Conservation (phyloP, 2,797 vertebrate species). For the Pseudopleuronectes americanus region DNA sequence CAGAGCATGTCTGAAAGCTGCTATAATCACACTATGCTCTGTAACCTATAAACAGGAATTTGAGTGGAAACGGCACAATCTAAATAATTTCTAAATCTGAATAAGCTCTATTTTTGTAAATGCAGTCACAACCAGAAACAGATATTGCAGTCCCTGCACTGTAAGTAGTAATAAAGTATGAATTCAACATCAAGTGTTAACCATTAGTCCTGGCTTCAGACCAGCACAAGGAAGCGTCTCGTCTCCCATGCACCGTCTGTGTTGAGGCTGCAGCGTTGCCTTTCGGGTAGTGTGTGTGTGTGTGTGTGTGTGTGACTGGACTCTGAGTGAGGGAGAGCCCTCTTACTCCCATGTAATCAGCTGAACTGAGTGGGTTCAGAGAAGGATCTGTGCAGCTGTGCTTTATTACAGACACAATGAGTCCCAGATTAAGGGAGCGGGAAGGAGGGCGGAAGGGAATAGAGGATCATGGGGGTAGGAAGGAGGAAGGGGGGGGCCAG, state of each 20-base stretch:
- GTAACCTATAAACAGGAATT: too few species aligned
- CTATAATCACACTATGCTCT: too few species aligned
- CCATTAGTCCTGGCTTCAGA: conserved; percentile 62
- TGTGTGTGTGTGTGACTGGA: conserved; percentile 50
- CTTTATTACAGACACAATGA: conserved; percentile 85
- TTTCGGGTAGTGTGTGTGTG: conserved; percentile 42
- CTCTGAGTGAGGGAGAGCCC: conserved; percentile 52
- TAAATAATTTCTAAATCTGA: too few species aligned
- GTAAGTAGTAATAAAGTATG: conserved; percentile 23
- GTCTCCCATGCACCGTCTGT: conserved; percentile 57
- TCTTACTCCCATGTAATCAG: conserved; percentile 75
- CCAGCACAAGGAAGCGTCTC: conserved; percentile 50
- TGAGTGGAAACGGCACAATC: too few species aligned
- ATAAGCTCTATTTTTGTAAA: too few species aligned
- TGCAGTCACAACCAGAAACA: conserved; percentile 2
- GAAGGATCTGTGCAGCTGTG: conserved; percentile 80
- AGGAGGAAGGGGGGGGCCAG: conserved; percentile 8
- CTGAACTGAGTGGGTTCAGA: conserved; percentile 76
- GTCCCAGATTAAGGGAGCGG: conserved; percentile 79
- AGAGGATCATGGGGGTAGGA: conserved; percentile 28
- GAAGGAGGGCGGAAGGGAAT: conserved; percentile 40
- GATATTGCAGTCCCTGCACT: conserved; percentile 20
- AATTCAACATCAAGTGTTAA: conserved; percentile 62
- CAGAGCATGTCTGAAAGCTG: too few species aligned
- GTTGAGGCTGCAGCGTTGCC: conserved; percentile 50